Percentiles rank a stretch among this genome's conserved stretches.
Evolutionary conservation across 2,113 vertebrate species (phyloP).

Genomic region (Myiagra hebetior): DNA sequence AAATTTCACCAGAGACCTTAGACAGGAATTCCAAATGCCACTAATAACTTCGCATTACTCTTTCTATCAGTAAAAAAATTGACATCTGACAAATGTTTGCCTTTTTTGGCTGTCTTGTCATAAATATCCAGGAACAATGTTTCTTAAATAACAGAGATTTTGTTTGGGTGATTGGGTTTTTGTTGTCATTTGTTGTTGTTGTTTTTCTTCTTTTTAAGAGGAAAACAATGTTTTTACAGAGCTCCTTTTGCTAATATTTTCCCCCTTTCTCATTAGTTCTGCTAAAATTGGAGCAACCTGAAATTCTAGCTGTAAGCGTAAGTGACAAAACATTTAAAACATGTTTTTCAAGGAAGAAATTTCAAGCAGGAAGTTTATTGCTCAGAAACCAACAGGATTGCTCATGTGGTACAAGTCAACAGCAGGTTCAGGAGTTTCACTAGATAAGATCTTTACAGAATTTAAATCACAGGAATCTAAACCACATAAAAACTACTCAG

Average conservation of each 20-base stretch:
- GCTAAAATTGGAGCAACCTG: background rate
- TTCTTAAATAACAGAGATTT: background rate
- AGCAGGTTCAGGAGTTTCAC: background rate
- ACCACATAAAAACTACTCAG: background rate
- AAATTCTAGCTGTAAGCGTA: background rate
- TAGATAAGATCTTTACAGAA: slow-evolving; percentile 49
- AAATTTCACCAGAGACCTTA: background rate
- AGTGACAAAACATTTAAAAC: background rate
- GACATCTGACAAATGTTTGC: background rate
- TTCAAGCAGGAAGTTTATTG: background rate
- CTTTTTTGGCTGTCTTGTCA: background rate
- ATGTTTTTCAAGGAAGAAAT: background rate
- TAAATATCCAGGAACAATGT: background rate
- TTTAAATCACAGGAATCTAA: slow-evolving; percentile 36
- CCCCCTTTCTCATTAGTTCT: background rate
- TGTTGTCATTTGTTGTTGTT: background rate
- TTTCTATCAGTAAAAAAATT: background rate
- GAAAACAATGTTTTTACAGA: background rate
- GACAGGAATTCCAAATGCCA: background rate
- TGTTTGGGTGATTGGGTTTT: accelerated
- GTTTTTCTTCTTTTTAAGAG: background rate
- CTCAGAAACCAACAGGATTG: background rate
- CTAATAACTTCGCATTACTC: background rate
- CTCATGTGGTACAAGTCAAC: background rate
- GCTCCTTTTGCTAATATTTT: background rate